Percentiles rank a stretch among this genome's conserved stretches.
Evolutionary conservation across 2,113 vertebrate genomes (phyloP).

Genomic region (Brachyistius frenatus): DNA sequence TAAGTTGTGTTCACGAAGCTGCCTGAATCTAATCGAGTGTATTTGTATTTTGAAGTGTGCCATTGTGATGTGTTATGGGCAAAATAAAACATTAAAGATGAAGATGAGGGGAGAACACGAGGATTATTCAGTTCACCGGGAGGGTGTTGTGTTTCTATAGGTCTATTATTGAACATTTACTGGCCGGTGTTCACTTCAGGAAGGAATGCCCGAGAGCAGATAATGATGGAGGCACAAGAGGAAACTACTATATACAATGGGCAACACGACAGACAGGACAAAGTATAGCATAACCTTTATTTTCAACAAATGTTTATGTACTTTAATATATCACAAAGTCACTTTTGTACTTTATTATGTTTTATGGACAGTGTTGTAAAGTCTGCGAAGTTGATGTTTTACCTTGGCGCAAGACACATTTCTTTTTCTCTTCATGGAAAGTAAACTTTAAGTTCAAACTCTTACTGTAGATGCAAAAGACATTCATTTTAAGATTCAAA

Average conservation of each 20-base stretch:
- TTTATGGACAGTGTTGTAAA: neutral
- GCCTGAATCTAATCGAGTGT: neutral
- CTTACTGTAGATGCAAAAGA: neutral
- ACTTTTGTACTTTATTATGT: neutral
- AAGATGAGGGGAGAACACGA: neutral
- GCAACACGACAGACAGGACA: neutral
- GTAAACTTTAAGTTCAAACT: neutral
- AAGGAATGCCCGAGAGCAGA: conserved; percentile 58
- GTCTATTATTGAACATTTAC: conserved; percentile 9
- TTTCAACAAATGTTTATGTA: no score
- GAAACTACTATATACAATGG: conserved; percentile 4
- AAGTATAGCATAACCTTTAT: no score
- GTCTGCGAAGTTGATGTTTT: neutral
- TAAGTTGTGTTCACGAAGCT: neutral
- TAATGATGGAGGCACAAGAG: conserved; percentile 46
- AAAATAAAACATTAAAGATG: neutral
- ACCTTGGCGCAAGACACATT: neutral
- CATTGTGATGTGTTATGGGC: neutral
- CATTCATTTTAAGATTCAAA: no score
- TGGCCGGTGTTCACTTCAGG: conserved; percentile 35
- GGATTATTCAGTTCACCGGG: neutral
- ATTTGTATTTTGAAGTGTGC: neutral
- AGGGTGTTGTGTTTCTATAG: conserved; percentile 22
- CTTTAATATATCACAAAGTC: no score
- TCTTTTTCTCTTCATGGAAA: neutral